These are phyloP conservation scores for Phataginus tetradactyla DNA, from an alignment of 2,797 vertebrate genomes.

Conservation along the genomic window DNA sequence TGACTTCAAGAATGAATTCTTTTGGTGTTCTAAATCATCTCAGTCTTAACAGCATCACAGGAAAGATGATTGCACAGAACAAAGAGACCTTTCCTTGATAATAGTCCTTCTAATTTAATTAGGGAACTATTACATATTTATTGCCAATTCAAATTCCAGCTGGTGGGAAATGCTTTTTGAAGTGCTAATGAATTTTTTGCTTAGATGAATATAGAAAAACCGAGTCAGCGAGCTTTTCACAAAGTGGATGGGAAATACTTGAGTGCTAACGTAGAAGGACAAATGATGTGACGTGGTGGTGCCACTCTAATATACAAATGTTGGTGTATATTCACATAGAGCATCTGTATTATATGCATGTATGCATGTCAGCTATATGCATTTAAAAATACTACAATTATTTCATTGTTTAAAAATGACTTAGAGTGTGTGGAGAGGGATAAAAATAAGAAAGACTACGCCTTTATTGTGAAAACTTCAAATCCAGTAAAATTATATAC, in stretches of 20 bases:
- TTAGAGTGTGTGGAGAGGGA: not conserved
- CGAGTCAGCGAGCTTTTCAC: not conserved
- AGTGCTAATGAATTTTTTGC: not conserved
- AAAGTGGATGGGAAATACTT: not conserved
- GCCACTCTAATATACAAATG: too few species aligned
- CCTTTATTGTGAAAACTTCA: not conserved
- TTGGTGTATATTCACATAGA: not conserved
- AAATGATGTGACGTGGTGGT: too few species aligned
- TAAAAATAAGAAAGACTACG: not conserved
- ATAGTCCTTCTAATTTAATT: slow-evolving; percentile 21
- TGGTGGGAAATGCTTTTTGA: slow-evolving; percentile 11
- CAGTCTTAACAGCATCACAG: not conserved
- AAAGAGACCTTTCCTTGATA: not conserved
- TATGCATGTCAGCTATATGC: not conserved
- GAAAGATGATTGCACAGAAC: not conserved
- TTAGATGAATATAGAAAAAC: not conserved
- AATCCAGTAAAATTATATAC: not conserved
- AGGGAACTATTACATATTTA: not conserved
- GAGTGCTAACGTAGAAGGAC: not conserved
- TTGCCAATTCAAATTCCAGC: not conserved
- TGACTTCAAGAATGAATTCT: slow-evolving; percentile 38
- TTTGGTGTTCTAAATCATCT: not conserved
- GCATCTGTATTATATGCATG: not conserved
- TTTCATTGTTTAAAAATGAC: slow-evolving; percentile 19
- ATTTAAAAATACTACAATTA: not conserved